Evolutionary conservation across 2,113 vertebrate genomes (phyloP), one percentile per base, ranked within the genome.

Genomic region (Neoarius graeffei): DNA sequence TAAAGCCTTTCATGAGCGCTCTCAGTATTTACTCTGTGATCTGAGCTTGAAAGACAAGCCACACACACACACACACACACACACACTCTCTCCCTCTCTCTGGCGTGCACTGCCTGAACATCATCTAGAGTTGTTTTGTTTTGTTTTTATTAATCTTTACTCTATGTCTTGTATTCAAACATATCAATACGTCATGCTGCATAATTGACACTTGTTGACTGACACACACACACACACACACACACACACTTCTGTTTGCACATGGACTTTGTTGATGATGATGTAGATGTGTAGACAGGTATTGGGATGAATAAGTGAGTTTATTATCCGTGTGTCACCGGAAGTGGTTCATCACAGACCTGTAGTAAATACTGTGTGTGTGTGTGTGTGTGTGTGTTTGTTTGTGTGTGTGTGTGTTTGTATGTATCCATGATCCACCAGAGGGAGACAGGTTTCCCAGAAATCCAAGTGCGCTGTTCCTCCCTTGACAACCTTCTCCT

Each of bases 371-470:
- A 73, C 30, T 57, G 54, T 83, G 8, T 56, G 19, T 90, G 60
- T n/a, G 27, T 84, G 50, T 17, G 48, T 79, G 48, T n/a, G 17
- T 84, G 50, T 25, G 35, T 81, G 50, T 83, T 73, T 79, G 27
- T 20, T n/a, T n/a, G n/a, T n/a, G 56, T 84, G 52, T 35, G 48
- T 82, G 60, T 76, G 82, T 59, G 50, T n/a, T 17, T 67, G 7
- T 23, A 11, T 81, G 71, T 35, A 64, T 81, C 19, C 35, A 83
- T 42, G 8, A 48, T 42, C 93, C 95, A 95, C 91, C 87, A 95
- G 95, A 94, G 93, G 95, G 80, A 88, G 93, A 92, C 92, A 94
- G 91, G 93, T n/a, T 81, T 91, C 81, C 52, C 76, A 56, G 66
- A 52, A 62, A 59, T 42, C 81, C 67, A 73, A 56, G 42, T 80